Evolutionary conservation across 1,140 invertebrate species (phyloP).

Genomic region (Rhagoletis pomonella): DNA sequence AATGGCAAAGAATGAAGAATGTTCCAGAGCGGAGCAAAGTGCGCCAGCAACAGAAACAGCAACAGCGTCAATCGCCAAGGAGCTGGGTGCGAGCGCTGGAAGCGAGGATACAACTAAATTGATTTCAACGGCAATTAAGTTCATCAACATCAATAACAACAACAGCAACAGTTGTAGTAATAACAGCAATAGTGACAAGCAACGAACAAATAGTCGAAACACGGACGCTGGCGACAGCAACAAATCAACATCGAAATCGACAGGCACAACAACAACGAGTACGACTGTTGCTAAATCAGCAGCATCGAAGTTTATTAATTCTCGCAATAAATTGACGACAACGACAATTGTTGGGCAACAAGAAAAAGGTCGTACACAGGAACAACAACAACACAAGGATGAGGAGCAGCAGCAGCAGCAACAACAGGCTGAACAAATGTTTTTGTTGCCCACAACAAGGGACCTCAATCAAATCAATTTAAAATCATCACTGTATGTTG

Average conservation of each 20-base stretch:
- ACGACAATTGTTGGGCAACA: neutral
- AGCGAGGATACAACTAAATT: slow-evolving; percentile 4
- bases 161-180: neutral
- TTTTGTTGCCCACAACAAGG: neutral
- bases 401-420: neutral
- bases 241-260: slow-evolving; percentile 13
- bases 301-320: slow-evolving; percentile 38
- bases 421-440: slow-evolving; percentile 1
- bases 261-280: slow-evolving; percentile 17
- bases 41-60: neutral
- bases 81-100: neutral
- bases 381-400: neutral
- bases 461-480: slow-evolving; percentile 49
- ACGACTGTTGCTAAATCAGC: slow-evolving; percentile 4
- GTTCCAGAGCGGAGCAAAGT: neutral
- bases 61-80: neutral
- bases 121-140: slow-evolving; percentile 29
- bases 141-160: slow-evolving; percentile 24
- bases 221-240: neutral
- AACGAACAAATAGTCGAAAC: neutral
- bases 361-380: neutral
- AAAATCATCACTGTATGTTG: slow-evolving; percentile 27
- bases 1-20: neutral
- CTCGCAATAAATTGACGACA: slow-evolving; percentile 41
- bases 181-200: neutral